Conservation (phyloP, 2,888 invertebrate species). For the Villa cingulata region DNA sequence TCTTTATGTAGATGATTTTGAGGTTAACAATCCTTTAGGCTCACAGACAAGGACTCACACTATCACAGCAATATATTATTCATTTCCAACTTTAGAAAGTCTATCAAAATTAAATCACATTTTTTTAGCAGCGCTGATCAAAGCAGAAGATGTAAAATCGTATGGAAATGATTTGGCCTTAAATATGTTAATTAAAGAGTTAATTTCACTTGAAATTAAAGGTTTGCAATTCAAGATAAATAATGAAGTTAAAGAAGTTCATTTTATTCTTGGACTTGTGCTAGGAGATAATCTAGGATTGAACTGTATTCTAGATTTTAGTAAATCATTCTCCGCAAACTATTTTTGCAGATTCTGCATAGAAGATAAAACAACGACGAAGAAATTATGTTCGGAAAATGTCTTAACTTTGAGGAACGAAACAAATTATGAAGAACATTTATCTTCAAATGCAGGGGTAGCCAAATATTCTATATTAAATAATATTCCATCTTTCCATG, state of each 20-base stretch:
- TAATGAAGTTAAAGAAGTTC: neutral
- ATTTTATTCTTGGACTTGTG: neutral
- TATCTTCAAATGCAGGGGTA: slow-evolving; percentile 2
- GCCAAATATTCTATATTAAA: slow-evolving; percentile 7
- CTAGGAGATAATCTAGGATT: neutral
- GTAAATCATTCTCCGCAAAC: neutral
- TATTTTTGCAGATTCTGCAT: slow-evolving; percentile 1
- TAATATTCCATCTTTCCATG: slow-evolving; percentile 9
- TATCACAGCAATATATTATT: neutral
- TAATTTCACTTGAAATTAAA: neutral
- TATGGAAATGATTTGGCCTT: neutral
- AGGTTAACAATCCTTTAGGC: neutral
- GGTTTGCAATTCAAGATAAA: neutral
- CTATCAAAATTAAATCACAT: neutral
- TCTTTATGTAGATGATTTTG: neutral
- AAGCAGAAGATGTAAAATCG: neutral
- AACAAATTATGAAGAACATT: slow-evolving; percentile 5
- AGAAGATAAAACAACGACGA: slow-evolving; percentile 2
- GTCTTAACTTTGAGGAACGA: slow-evolving; percentile 3
- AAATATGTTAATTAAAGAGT: neutral
- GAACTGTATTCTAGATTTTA: neutral
- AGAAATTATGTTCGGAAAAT: slow-evolving; percentile 6
- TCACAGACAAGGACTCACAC: neutral
- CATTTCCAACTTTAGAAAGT: neutral
- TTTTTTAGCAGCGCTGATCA: neutral